A percentile compares a stretch with the other conserved stretches of the same genome.
Evolutionary conservation across 2,113 vertebrate species (phyloP).

Genomic region (Choloepus hoffmanni): DNA sequence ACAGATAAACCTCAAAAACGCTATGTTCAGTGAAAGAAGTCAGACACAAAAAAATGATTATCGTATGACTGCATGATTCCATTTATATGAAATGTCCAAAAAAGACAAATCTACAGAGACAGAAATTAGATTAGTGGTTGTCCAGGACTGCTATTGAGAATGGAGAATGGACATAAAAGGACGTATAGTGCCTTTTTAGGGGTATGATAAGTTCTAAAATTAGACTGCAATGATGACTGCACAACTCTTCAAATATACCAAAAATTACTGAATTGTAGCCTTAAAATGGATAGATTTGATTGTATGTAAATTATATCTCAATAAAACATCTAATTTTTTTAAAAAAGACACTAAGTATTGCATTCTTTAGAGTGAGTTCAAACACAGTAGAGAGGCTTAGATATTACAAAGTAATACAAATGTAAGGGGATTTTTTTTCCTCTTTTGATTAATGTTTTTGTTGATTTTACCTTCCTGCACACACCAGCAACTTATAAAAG

Average conservation of each 20-base stretch:
- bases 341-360: neutral
- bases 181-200: neutral
- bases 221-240: neutral
- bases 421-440: neutral
- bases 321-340: neutral
- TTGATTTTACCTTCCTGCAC: neutral
- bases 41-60: neutral
- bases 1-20: neutral
- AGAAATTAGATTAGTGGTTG: neutral
- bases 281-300: neutral
- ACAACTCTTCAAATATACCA: neutral
- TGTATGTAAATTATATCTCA: neutral
- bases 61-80: neutral
- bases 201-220: neutral
- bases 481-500: neutral
- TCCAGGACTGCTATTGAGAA: neutral
- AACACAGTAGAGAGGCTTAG: neutral
- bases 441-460: neutral
- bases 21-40: neutral
- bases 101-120: neutral
- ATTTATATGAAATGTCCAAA: neutral
- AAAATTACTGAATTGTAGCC: neutral
- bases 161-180: neutral
- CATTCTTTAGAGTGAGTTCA: neutral
- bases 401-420: neutral